Base-by-base conservation (phyloP, 1,140 invertebrate genomes). In the Ceratosolen solmsi region DNA sequence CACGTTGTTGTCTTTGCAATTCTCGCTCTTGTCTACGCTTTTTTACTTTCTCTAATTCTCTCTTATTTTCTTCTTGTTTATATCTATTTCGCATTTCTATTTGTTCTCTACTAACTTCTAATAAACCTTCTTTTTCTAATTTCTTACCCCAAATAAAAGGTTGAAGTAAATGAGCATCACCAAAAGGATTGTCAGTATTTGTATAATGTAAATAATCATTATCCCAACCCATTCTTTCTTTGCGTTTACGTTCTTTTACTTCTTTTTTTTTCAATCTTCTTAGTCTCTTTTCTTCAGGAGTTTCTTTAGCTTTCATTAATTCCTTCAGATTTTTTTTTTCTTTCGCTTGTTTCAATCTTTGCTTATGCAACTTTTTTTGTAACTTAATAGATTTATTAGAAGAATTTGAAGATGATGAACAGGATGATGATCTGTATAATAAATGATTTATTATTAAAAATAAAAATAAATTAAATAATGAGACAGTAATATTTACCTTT, bases 131-230 rank as follows among this genome's bases (percentile, higher is more conserved):
- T 86, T 98, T 98, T 84, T 98, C 95, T 49, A 99, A 92, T 90
- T 99, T 99, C 89, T 99, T 99, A 1, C 93, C 93, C 99, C 99
- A 99, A 7, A 99, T 96, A 92, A 99, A 99, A 0, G 97, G 97
- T 27, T 97, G 95, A 0, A 97, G 92, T 11, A 99, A 93, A 89
- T 98, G 97, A 17, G 96, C 96, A 93, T 99, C 99, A 2, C 99
- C 98, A 92, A 99, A 99, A 0, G 99, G 99, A 93, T 99, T 99
- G 89, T 99, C 98, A 33, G 96, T 96, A 91, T 99, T 99, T 17
- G 98, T 99, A 88, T 99, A 99, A 86, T 98, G 97, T 30, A 97
- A 92, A 89, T 98, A 98, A 89, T 99, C 97, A 85, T 97, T 97
- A 91, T 98, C 97, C 97, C 97, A 99, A 3, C 98, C 97, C 97